Evolutionary conservation across 53 echinoderm and acorn worm genomes (phyloP).

Genomic region (Arbacia lixula): DNA sequence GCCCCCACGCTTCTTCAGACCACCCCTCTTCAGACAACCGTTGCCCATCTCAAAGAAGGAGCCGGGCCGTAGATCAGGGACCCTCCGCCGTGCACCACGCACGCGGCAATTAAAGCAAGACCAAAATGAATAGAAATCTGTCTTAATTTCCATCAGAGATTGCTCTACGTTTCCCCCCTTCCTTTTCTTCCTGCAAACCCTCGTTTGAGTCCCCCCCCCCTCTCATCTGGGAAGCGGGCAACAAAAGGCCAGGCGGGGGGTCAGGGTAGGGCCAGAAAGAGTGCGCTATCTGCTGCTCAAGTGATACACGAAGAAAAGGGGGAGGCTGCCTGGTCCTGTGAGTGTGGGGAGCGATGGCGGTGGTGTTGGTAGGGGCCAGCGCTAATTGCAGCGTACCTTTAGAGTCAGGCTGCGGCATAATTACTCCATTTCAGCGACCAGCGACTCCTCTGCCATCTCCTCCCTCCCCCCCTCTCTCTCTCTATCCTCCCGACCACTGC

Average conservation of each 20-base stretch:
- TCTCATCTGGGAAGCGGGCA: too few species aligned
- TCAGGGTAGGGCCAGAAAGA: background rate
- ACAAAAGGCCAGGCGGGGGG: conserved; percentile 24
- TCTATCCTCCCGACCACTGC: background rate
- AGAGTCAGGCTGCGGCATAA: conserved; percentile 39
- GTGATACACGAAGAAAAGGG: conserved; percentile 29
- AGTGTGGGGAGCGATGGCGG: conserved; percentile 8
- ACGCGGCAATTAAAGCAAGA: conserved; percentile 47
- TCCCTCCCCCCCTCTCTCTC: background rate
- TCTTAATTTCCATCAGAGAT: conserved; percentile 51
- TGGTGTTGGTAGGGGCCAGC: conserved; percentile 39
- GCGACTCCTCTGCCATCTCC: background rate
- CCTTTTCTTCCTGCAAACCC: background rate
- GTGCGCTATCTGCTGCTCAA: background rate
- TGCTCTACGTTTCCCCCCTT: conserved; percentile 15
- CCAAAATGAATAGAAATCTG: conserved; percentile 59
- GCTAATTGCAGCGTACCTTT: conserved; percentile 50
- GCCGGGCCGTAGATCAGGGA: too few species aligned
- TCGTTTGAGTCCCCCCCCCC: conserved; percentile 11
- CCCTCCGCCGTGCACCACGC: conserved; percentile 13
- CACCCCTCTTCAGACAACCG: conserved; percentile 29
- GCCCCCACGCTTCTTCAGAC: conserved; percentile 28
- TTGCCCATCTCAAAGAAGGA: too few species aligned
- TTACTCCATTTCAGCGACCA: conserved; percentile 48
- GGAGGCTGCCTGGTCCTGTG: too few species aligned